These are phyloP conservation scores for Heteropelma amictum DNA, from an alignment of 2,888 invertebrate genomes.

Conservation along the genomic window DNA sequence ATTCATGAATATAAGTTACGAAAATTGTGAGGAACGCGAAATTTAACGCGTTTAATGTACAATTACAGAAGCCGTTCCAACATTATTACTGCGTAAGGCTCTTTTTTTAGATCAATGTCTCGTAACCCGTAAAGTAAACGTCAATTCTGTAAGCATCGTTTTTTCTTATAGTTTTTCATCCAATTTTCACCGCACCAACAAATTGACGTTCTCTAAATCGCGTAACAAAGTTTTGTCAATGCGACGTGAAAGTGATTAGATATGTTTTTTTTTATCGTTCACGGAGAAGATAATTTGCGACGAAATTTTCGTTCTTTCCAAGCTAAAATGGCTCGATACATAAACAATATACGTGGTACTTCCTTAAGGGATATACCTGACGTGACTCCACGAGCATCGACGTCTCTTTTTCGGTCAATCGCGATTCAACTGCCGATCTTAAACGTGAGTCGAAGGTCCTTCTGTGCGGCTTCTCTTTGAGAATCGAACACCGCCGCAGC, in stretches of 20 bases:
- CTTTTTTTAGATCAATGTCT: neutral
- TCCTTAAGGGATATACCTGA: constrained; percentile 30
- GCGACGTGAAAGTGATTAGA: too few relatives aligned
- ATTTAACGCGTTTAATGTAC: neutral
- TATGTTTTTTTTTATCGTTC: too few relatives aligned
- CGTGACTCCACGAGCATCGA: constrained; percentile 28
- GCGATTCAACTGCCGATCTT: constrained; percentile 28
- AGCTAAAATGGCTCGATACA: constrained; percentile 6
- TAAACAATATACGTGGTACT: constrained; percentile 14
- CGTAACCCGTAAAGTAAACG: too few relatives aligned
- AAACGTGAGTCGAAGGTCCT: constrained; percentile 20
- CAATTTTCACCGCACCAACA: too few relatives aligned
- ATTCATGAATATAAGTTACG: too few relatives aligned
- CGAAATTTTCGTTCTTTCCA: constrained; percentile 7
- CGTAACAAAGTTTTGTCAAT: too few relatives aligned
- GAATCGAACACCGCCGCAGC: constrained; percentile 30
- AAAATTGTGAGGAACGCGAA: too few relatives aligned
- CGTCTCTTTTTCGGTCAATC: constrained; percentile 37
- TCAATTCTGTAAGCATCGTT: neutral
- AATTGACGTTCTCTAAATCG: too few relatives aligned
- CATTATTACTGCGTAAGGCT: neutral
- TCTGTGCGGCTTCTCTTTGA: constrained; percentile 36
- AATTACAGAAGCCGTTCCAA: neutral
- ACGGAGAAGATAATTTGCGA: neutral
- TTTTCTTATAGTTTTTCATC: neutral